Percentiles rank a stretch among this genome's conserved stretches.
Evolutionary conservation across 2,888 invertebrate genomes (phyloP).

Genomic region (Scrobipalpa costella): DNA sequence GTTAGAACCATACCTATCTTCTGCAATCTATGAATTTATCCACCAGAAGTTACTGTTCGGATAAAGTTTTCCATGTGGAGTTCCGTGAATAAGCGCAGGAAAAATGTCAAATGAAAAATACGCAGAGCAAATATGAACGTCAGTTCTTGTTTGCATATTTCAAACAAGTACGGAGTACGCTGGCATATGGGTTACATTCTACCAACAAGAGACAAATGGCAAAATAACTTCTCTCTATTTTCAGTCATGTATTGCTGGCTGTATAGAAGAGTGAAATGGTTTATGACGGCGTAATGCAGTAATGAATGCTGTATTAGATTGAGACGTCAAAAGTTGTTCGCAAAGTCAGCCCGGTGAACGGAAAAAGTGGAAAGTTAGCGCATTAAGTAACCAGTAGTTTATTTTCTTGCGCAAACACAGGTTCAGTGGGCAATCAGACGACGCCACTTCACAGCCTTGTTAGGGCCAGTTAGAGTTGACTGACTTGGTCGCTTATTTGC

Average conservation of each 20-base stretch:
- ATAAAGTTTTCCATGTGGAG: conserved; percentile 17
- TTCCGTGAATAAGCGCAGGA: conserved; percentile 11
- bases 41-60: not conserved
- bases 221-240: not conserved
- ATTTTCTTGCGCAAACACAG: conserved; percentile 48
- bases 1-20: not conserved
- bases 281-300: not conserved
- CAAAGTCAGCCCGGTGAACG: conserved; percentile 11
- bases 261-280: not conserved
- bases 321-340: not conserved
- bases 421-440: conserved; percentile 46
- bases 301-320: not conserved
- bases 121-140: conserved; percentile 19
- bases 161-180: conserved; percentile 14
- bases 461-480: conserved; percentile 43
- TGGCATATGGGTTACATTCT: not conserved
- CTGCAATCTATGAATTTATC: not conserved
- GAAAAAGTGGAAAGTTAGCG: conserved; percentile 38
- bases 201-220: not conserved
- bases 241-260: not conserved
- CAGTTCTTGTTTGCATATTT: conserved; percentile 33
- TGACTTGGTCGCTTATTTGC: conserved; percentile 34
- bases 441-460: conserved; percentile 54
- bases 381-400: conserved; percentile 44
- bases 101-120: conserved; percentile 20